A percentile compares a stretch with the other conserved stretches of the same genome.
phyloP scores from a whole-genome alignment of 1,140 invertebrate genomes.

The Lamellibrachia luymesi region DNA sequence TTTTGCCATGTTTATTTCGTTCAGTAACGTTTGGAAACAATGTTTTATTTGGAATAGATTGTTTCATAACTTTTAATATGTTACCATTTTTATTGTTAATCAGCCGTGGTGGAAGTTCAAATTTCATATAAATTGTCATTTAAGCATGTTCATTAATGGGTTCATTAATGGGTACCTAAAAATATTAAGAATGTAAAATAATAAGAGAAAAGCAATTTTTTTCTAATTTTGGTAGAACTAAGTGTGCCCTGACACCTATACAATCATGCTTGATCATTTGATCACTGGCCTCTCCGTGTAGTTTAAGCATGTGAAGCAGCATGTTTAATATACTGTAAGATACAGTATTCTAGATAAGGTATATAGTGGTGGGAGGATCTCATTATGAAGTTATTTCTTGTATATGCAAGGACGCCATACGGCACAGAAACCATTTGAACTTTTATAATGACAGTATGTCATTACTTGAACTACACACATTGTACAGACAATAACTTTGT shows the following conservation, averaged over 20 bases:
- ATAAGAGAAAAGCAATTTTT: background rate
- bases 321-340: background rate
- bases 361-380: background rate
- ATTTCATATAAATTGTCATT: too few relatives aligned
- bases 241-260: background rate
- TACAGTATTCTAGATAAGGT: background rate
- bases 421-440: background rate
- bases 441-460: background rate
- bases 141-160: too few relatives aligned
- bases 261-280: too few relatives aligned
- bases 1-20: background rate
- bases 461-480: background rate
- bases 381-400: background rate
- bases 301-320: background rate
- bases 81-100: too few relatives aligned
- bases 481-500: background rate
- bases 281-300: too few relatives aligned
- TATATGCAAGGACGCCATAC: background rate
- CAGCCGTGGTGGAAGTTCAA: too few relatives aligned
- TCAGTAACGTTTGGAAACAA: background rate
- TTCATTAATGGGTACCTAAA: background rate
- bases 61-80: background rate
- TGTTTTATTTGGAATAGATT: background rate
- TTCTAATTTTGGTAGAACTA: background rate
- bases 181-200: background rate